These are phyloP conservation scores for Hydrozoanthus gracilis DNA, from an alignment of 92 coral and sea anemone genomes.

Conservation along the genomic window DNA sequence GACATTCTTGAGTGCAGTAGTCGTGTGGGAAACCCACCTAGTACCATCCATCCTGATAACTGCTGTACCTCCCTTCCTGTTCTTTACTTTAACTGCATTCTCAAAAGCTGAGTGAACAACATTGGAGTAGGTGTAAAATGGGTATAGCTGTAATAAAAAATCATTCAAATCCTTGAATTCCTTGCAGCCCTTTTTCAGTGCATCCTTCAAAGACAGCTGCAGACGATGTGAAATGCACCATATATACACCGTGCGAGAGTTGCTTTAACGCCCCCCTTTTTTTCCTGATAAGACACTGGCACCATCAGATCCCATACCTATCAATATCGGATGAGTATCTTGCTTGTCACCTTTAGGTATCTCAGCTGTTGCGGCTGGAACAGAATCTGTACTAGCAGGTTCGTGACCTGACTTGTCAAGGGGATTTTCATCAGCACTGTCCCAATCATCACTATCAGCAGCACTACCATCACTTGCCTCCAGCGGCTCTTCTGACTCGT, in stretches of 20 bases:
- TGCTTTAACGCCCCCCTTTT: slow-evolving; percentile 52
- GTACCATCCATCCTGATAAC: slow-evolving; percentile 46
- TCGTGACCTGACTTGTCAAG: slow-evolving; percentile 39
- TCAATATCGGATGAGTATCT: slow-evolving; percentile 37
- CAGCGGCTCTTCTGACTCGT: slow-evolving; percentile 31
- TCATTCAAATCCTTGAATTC: slow-evolving; percentile 50
- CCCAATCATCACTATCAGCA: slow-evolving; percentile 23
- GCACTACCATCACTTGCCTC: slow-evolving; percentile 2
- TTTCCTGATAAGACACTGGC: slow-evolving; percentile 56
- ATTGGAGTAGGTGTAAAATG: slow-evolving; percentile 50
- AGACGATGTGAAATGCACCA: slow-evolving; percentile 62
- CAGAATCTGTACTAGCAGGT: slow-evolving; percentile 39
- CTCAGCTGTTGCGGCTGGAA: slow-evolving; percentile 43
- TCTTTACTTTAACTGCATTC: slow-evolving; percentile 50
- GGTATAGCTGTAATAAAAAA: slow-evolving; percentile 32
- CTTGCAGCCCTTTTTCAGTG: slow-evolving; percentile 48
- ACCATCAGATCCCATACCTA: slow-evolving; percentile 40
- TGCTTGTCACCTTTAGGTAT: slow-evolving; percentile 28
- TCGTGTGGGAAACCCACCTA: slow-evolving; percentile 51
- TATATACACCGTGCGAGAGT: slow-evolving; percentile 44
- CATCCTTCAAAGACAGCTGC: slow-evolving; percentile 50
- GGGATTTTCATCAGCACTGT: slow-evolving; percentile 39
- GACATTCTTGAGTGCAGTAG: slow-evolving; percentile 45
- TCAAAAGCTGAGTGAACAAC: slow-evolving; percentile 55
- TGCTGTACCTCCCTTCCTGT: slow-evolving; percentile 51